Percentiles rank a stretch among this genome's conserved stretches.
These are phyloP conservation scores for Discoglossus pictus DNA, from an alignment of 2,797 vertebrate genomes.

Conservation along the genomic window DNA sequence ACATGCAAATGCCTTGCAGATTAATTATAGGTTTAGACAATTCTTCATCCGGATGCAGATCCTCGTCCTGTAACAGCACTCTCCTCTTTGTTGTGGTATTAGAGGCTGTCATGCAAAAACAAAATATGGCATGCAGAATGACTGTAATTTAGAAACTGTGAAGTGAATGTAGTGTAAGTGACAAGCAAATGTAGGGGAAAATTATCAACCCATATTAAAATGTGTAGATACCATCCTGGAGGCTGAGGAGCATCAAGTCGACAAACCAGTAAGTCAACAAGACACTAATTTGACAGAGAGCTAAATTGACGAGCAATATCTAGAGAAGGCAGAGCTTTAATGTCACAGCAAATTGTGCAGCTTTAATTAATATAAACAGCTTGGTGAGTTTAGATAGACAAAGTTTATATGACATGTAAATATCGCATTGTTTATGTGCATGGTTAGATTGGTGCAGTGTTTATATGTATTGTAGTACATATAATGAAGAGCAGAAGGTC, in stretches of 20 bases:
- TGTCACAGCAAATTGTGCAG: slow-evolving; percentile 43
- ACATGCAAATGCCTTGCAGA: slow-evolving; percentile 17
- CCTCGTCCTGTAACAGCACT: slow-evolving; percentile 23
- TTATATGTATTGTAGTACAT: too few species aligned
- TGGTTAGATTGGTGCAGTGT: too few species aligned
- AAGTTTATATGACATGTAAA: slow-evolving; percentile 30
- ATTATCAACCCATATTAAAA: slow-evolving; percentile 52
- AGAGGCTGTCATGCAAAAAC: slow-evolving; percentile 41
- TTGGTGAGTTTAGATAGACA: slow-evolving; percentile 38
- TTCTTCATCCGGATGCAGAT: slow-evolving; percentile 19
- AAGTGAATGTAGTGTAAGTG: slow-evolving; percentile 52
- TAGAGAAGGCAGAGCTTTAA: slow-evolving; percentile 42
- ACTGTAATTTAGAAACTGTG: slow-evolving; percentile 53
- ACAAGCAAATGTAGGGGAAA: slow-evolving; percentile 52
- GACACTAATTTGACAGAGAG: slow-evolving; percentile 53
- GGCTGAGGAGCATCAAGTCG: slow-evolving; percentile 44
- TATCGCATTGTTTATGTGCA: slow-evolving; percentile 13
- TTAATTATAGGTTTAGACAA: slow-evolving; percentile 38
- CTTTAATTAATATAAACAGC: slow-evolving; percentile 53
- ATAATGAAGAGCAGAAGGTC: too few species aligned
- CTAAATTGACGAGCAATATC: slow-evolving; percentile 52
- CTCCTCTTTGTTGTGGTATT: slow-evolving; percentile 13
- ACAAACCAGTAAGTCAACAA: slow-evolving; percentile 52
- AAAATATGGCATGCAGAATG: slow-evolving; percentile 46
- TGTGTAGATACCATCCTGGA: slow-evolving; percentile 49